Conservation (phyloP, 1,140 invertebrate species). For the Aphelenchoides fujianensis region DNA sequence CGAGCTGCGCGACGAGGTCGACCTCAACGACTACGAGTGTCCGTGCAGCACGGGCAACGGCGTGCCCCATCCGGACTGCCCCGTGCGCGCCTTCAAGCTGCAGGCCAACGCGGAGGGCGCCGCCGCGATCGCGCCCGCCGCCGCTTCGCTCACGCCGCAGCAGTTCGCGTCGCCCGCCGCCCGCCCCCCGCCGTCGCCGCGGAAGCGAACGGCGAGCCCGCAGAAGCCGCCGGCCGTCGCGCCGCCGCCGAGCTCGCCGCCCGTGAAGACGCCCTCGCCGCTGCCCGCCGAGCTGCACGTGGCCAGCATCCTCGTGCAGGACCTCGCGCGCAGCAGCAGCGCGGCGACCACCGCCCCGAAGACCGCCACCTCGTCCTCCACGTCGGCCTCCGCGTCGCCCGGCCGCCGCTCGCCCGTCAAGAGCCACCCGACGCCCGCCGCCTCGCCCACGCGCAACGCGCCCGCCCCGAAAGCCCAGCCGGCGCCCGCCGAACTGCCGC, state of each 20-base stretch:
- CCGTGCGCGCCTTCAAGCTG: neutral
- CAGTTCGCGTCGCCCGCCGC: neutral
- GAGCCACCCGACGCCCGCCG: neutral
- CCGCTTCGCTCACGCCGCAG: neutral
- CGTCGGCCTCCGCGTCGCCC: neutral
- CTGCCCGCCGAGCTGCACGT: neutral
- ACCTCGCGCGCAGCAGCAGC: neutral
- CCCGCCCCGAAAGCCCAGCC: neutral
- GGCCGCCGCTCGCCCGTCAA: slow-evolving; percentile 1
- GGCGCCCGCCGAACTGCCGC: neutral
- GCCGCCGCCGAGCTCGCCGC: neutral
- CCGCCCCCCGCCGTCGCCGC: neutral
- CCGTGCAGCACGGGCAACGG: neutral
- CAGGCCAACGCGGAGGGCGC: neutral
- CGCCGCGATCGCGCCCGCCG: neutral
- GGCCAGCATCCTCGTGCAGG: neutral
- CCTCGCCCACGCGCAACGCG: neutral
- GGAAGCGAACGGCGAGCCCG: neutral
- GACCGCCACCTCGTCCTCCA: neutral
- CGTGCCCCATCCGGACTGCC: neutral
- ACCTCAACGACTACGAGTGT: slow-evolving; percentile 3
- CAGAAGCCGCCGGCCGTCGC: neutral
- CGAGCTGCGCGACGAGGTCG: slow-evolving; percentile 15
- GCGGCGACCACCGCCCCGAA: neutral
- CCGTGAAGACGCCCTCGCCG: neutral